Evolutionary conservation across 2,113 vertebrate species (phyloP), one percentile per base, ranked within the genome.

Genomic region (Macrotis lagotis): DNA sequence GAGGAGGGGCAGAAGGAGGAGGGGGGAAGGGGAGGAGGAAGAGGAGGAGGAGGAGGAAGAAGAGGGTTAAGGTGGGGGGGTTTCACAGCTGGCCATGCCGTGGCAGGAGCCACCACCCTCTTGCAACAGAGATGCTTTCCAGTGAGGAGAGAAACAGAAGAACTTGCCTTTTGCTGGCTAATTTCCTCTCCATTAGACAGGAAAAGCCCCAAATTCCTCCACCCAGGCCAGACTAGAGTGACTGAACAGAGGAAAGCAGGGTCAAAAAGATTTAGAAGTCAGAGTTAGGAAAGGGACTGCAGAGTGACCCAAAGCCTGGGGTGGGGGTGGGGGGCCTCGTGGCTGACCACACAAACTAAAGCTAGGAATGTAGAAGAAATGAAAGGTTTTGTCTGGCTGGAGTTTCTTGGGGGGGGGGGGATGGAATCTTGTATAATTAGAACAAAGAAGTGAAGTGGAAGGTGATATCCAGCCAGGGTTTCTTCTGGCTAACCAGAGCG

Each of bases 131-230:
- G n/a, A 83, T 24, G n/a, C 19, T 44, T 83, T n/a, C 66, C n/a
- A 83, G 0, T 44, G 66, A 83, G 66, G 66, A 83, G 47, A 55
- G 48, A 0, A 14, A 90, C 28, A 19, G 37, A 7, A 89, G 90
- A 95, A 91, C 88, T 52, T 44, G 66, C 90, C 59, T 49, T 59
- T 50, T 28, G 51, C 50, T 74, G 55, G 88, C 92, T 51, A 25
- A 1, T 1, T 83, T 92, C 26, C 50, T 49, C 48, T 90, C 16
- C 49, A 53, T 89, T 44, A 94, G 25, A n/a, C 3, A 66, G 90
- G 94, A 90, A 96, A 96, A 91, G n/a, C 10, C 55, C 91, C 50
- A 25, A 50, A 50, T 55, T 28, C 66, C 52, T 48, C 66, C 37
- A 44, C 66, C 66, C 66, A 83, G 44, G 66, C 37, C 66, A 44